These are phyloP conservation scores for Fringilla coelebs DNA, from an alignment of 2,797 vertebrate species.

Conservation along the genomic window DNA sequence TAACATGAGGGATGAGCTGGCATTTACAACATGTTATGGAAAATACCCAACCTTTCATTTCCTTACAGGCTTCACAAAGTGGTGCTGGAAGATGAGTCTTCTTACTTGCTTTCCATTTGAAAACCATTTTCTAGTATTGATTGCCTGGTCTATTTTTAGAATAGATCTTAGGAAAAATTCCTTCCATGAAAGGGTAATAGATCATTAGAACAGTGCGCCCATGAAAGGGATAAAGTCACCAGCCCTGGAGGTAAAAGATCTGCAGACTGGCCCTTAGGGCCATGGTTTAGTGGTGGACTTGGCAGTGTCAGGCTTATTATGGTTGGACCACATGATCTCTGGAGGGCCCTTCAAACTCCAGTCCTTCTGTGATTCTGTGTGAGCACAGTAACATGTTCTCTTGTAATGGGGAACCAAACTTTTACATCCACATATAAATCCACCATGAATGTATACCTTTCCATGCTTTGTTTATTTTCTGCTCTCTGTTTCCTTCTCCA, in stretches of 20 bases:
- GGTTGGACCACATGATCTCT: background rate
- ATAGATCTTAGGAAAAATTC: background rate
- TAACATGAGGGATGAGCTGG: background rate
- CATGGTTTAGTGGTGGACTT: background rate
- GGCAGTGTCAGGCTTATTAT: background rate
- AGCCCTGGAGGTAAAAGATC: background rate
- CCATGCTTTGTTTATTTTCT: accelerated
- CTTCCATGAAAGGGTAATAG: background rate
- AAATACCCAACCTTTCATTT: background rate
- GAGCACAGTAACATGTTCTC: background rate
- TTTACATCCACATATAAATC: background rate
- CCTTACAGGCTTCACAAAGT: background rate
- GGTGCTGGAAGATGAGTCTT: background rate
- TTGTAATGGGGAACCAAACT: background rate
- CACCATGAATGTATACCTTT: accelerated
- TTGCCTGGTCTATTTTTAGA: background rate
- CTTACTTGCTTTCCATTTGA: background rate
- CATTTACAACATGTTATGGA: background rate
- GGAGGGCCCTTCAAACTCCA: background rate
- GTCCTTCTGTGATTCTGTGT: background rate
- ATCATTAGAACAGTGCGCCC: background rate
- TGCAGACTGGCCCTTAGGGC: background rate
- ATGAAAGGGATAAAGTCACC: background rate
- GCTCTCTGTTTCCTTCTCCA: background rate
- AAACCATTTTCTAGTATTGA: accelerated